A percentile compares a stretch with the other conserved stretches of the same genome.
These are phyloP conservation scores for Tanytarsus gracilentus DNA, from an alignment of 2,888 invertebrate genomes.

Conservation along the genomic window DNA sequence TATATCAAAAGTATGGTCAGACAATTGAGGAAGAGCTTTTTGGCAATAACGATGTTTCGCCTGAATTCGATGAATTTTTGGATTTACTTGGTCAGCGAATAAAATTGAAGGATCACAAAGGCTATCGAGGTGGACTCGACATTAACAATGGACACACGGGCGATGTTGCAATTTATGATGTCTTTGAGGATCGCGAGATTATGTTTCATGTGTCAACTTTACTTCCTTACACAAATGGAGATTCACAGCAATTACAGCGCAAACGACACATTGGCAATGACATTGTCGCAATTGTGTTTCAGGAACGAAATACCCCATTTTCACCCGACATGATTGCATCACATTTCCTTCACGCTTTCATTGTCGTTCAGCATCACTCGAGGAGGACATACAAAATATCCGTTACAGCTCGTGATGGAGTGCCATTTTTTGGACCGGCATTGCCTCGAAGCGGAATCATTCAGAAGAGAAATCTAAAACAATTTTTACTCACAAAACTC, in stretches of 20 bases:
- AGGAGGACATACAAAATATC: constrained; percentile 70
- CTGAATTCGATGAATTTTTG: constrained; percentile 90
- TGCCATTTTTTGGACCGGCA: constrained; percentile 94
- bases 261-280: constrained; percentile 98
- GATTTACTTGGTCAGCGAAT: constrained; percentile 82
- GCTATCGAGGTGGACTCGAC: constrained; percentile 91
- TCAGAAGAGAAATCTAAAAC: constrained; percentile 81
- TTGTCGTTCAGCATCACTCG: constrained; percentile 77
- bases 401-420: constrained; percentile 92
- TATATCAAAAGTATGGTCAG: constrained; percentile 91
- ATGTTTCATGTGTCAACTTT: constrained; percentile 98
- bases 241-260: constrained; percentile 91
- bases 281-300: constrained; percentile 94
- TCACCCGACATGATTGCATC: constrained; percentile 98
- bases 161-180: constrained; percentile 86
- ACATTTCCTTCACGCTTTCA: constrained; percentile 94
- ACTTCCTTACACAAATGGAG: constrained; percentile 89
- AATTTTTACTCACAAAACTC: constrained; percentile 91
- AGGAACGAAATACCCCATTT: constrained; percentile 96
- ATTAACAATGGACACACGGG: constrained; percentile 96
- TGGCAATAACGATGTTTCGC: constrained; percentile 77
- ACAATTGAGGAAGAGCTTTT: constrained; percentile 95
- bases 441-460: constrained; percentile 87
- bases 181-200: constrained; percentile 82
- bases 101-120: constrained; percentile 83